A percentile compares a stretch with the other conserved stretches of the same genome.
These are phyloP conservation scores for Coenonympha glycerion DNA, from an alignment of 2,888 invertebrate species.

Conservation along the genomic window DNA sequence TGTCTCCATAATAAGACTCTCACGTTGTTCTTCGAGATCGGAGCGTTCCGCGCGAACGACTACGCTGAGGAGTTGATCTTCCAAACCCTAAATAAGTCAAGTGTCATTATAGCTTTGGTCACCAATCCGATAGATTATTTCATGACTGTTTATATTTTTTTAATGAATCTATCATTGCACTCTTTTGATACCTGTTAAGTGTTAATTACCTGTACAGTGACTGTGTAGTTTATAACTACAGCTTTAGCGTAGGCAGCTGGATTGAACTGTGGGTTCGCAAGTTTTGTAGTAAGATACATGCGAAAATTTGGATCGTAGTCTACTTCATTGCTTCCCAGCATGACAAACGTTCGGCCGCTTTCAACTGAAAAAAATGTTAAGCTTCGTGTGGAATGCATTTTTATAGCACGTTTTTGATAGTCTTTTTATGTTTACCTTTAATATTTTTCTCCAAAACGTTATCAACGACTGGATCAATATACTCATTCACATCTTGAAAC, in stretches of 20 bases:
- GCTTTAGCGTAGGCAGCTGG: constrained; percentile 91
- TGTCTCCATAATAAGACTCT: constrained; percentile 87
- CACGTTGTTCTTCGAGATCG: constrained; percentile 91
- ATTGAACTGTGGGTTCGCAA: constrained; percentile 90
- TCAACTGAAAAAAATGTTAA: constrained; percentile 55
- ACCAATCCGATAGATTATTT: neutral
- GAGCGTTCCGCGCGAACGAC: constrained; percentile 91
- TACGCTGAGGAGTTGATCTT: constrained; percentile 92
- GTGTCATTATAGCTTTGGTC: neutral
- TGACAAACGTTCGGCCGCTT: constrained; percentile 86
- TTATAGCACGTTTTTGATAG: neutral
- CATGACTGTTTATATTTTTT: no score
- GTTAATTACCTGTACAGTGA: constrained; percentile 82
- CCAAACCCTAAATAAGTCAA: constrained; percentile 79
- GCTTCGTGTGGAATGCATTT: neutral
- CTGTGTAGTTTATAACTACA: constrained; percentile 93
- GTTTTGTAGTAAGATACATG: constrained; percentile 92
- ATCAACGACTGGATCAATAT: constrained; percentile 93
- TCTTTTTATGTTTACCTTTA: constrained; percentile 70
- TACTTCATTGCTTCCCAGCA: constrained; percentile 91
- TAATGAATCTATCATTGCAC: no score
- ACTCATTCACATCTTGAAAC: constrained; percentile 94
- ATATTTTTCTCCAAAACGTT: constrained; percentile 91
- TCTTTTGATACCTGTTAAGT: neutral
- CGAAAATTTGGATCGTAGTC: constrained; percentile 92